Conservation (phyloP, 2,113 vertebrate genomes). For the Aythya baeri region DNA sequence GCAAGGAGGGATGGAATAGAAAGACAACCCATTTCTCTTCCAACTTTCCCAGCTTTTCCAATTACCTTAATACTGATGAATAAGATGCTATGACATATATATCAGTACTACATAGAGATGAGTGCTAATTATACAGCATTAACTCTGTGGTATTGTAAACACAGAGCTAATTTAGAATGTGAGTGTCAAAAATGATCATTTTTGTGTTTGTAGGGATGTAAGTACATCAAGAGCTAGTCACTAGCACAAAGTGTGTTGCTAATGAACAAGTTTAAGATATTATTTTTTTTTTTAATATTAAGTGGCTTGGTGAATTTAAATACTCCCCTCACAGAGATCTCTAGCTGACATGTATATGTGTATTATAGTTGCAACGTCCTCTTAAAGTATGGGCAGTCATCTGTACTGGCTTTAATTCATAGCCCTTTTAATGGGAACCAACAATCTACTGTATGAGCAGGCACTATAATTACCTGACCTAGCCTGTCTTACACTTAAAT, state of each 20-base stretch:
- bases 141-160: neutral
- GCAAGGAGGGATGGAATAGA: neutral
- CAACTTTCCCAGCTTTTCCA: neutral
- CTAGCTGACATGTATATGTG: too few species aligned
- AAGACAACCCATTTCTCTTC: neutral
- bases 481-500: neutral
- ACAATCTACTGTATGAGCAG: neutral
- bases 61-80: neutral
- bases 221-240: neutral
- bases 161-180: accelerated
- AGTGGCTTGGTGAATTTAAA: neutral
- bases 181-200: neutral
- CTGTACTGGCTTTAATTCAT: neutral
- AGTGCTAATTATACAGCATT: neutral
- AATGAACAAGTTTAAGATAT: neutral
- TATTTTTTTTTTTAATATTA: neutral
- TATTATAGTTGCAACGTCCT: neutral
- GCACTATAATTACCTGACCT: neutral
- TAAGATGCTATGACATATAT: accelerated
- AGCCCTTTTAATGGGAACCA: neutral
- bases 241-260: neutral
- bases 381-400: neutral
- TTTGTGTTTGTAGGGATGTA: neutral
- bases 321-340: neutral
- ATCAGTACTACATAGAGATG: accelerated